Evolutionary conservation across 1,140 invertebrate genomes (phyloP), one percentile per base, ranked within the genome.

Genomic region (Berghia stephanieae): DNA sequence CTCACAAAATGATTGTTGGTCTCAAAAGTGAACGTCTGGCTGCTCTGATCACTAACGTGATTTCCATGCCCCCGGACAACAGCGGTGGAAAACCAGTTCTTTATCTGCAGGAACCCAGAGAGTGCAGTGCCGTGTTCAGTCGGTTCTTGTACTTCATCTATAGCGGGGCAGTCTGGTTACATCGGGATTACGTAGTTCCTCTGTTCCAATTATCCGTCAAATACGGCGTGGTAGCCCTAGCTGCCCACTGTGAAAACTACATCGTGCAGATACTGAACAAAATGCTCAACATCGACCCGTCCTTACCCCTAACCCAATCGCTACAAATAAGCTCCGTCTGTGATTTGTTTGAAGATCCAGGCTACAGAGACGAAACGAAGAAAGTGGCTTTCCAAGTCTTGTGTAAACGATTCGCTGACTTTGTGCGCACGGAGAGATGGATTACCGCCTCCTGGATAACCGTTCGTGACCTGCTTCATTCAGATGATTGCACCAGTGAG

Each of bases 101-200:
- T 75, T 78, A 78, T 77, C 73, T 87, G 43, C 81, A 83, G 34
- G 86, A 86, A 38, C 43, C 74, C 16, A 55, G 78, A 0, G 84
- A 87, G 68, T 87, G 85, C 79, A 82, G 82, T 74, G 79, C 79
- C 1, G 83, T 87, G 16, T 87, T 87, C 73, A 83, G 83, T n/a
- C 81, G 86, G 36, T 87, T 87, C 77, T 71, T 87, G 52, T 87
- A 86, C 77, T 87, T 87, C 66, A 84, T 87, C 57, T 87, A 87
- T 79, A 87, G 86, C 77, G 86, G 86, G 0, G 84, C 86, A 1
- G 85, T 87, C 21, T 87, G 86, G 86, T 77, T 87, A 46, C 86
- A 87, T 73, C 74, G 84, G 40, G 86, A 87, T 44, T 87, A 87
- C 76, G 86, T 87, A 3, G 79, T 87, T 43, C 81, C 85, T 27